Percentiles rank a stretch among this genome's conserved stretches.
Evolutionary conservation across 2,888 invertebrate genomes (phyloP).

Genomic region (Morpho achilles): DNA sequence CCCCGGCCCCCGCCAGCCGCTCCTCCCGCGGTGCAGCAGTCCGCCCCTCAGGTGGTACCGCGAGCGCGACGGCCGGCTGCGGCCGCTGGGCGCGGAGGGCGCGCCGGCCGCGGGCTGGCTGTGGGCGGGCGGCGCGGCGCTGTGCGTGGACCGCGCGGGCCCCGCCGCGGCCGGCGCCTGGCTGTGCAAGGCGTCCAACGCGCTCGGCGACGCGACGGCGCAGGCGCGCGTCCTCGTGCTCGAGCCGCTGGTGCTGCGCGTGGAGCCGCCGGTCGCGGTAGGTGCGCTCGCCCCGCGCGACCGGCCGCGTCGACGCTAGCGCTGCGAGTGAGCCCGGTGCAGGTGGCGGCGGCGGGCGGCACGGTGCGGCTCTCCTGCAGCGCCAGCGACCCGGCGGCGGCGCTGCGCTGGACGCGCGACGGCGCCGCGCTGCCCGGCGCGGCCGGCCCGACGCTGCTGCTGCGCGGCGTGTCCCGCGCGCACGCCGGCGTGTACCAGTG

Average conservation of each 20-base stretch:
- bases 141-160: constrained; percentile 81
- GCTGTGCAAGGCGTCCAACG: constrained; percentile 84
- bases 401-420: constrained; percentile 85
- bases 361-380: constrained; percentile 84
- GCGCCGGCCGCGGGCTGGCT: constrained; percentile 74
- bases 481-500: constrained; percentile 94
- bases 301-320: neutral
- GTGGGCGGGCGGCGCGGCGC: constrained; percentile 85
- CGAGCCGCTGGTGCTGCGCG: constrained; percentile 79
- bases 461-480: constrained; percentile 80
- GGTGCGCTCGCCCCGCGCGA: constrained; percentile 14
- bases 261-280: constrained; percentile 80
- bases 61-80: constrained; percentile 74
- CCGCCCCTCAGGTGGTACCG: constrained; percentile 71
- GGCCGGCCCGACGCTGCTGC: constrained; percentile 36
- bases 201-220: constrained; percentile 82
- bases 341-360: constrained; percentile 84
- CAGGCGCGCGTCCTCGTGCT: constrained; percentile 81
- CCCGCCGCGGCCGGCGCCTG: constrained; percentile 82
- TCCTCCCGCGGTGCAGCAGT: neutral
- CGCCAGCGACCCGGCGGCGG: constrained; percentile 58
- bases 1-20: neutral
- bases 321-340: constrained; percentile 4
- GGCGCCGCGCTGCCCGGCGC: constrained; percentile 74
- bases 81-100: constrained; percentile 40